phyloP scores from a whole-genome alignment of 2,113 vertebrate species.

The Zapus hudsonius region DNA sequence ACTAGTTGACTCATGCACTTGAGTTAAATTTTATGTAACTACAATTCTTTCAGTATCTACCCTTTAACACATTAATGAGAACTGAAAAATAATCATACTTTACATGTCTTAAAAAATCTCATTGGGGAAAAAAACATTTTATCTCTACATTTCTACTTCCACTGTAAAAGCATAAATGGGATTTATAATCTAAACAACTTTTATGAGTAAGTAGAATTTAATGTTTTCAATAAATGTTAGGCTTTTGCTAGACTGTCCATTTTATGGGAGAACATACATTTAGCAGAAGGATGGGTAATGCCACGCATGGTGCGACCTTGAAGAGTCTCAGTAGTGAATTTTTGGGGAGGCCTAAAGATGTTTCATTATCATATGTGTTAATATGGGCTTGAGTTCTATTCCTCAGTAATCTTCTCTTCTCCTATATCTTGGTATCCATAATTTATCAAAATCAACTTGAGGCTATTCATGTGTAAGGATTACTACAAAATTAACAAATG shows the following conservation, averaged over 20 bases:
- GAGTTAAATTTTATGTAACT: not conserved
- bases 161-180: not conserved
- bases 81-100: not conserved
- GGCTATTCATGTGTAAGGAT: not conserved
- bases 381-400: not conserved
- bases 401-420: not conserved
- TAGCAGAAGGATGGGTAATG: not conserved
- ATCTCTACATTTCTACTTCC: not conserved
- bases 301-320: not conserved
- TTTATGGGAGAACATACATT: not conserved
- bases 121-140: too few species aligned
- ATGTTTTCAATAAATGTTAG: not conserved
- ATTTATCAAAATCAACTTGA: slow-evolving; percentile 3
- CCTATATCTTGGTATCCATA: not conserved
- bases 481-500: slow-evolving; percentile 43
- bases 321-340: not conserved
- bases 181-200: not conserved
- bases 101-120: too few species aligned
- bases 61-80: not conserved
- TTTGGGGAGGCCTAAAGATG: not conserved
- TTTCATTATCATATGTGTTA: not conserved
- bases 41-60: not conserved
- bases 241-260: not conserved
- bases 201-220: not conserved
- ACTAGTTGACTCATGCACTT: not conserved